Evolutionary conservation across 2,888 invertebrate genomes (phyloP).

Genomic region (Alloplasta piceator): DNA sequence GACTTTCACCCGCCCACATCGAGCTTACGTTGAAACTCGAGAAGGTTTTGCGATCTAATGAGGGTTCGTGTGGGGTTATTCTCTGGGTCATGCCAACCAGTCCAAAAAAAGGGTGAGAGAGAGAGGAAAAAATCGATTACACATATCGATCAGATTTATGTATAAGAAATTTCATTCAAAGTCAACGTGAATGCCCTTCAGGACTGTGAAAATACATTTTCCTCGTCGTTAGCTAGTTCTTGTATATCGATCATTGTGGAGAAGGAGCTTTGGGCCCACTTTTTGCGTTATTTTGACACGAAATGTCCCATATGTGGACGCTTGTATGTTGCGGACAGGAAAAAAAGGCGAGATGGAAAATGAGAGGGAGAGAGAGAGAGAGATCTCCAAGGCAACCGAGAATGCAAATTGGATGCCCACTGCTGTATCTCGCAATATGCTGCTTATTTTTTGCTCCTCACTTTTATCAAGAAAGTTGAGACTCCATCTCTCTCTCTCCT

Average conservation of each 20-base stretch:
- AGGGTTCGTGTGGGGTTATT: conserved; percentile 19
- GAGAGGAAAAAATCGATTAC: too few relatives aligned
- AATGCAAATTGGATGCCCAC: conserved; percentile 66
- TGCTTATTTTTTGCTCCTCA: conserved; percentile 16
- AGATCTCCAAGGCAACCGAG: conserved; percentile 56
- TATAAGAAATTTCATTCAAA: too few relatives aligned
- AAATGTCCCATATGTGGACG: too few relatives aligned
- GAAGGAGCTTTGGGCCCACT: too few relatives aligned
- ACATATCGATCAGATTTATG: too few relatives aligned
- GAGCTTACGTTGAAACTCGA: conserved; percentile 46
- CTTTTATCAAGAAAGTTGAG: conserved; percentile 39
- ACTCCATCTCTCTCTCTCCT: conserved; percentile 41
- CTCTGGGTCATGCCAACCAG: background rate
- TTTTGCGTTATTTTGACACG: background rate
- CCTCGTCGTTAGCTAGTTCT: background rate
- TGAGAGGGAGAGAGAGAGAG: conserved; percentile 17
- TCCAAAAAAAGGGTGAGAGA: too few relatives aligned
- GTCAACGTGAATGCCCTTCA: too few relatives aligned
- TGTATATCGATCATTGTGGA: too few relatives aligned
- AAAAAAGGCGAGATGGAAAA: background rate
- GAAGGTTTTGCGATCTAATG: conserved; percentile 43
- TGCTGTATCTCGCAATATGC: conserved; percentile 38
- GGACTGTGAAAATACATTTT: too few relatives aligned
- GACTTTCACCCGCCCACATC: too few relatives aligned
- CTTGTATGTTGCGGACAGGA: background rate